Conservation (phyloP, 2,113 vertebrate species). For the Sardina pilchardus region DNA sequence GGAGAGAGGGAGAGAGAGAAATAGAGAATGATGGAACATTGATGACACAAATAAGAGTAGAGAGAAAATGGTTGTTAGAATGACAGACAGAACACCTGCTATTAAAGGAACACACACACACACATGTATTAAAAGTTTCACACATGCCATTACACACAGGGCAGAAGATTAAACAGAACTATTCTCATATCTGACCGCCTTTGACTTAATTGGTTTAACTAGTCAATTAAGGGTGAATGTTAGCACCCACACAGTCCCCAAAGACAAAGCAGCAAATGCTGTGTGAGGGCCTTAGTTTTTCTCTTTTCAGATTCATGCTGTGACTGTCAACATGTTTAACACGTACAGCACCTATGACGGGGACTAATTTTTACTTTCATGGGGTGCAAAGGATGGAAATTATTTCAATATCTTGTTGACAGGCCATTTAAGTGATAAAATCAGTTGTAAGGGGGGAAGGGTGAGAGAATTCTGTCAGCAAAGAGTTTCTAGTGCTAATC, state of each 20-base stretch:
- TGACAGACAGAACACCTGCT: conserved; percentile 7
- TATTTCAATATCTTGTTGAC: neutral
- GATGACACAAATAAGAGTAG: neutral
- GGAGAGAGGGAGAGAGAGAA: neutral
- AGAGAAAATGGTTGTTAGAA: neutral
- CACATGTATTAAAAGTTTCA: neutral
- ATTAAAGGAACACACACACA: neutral
- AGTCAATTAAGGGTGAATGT: conserved; percentile 50
- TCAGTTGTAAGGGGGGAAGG: neutral
- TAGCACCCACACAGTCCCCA: conserved; percentile 48
- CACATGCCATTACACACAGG: neutral
- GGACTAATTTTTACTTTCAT: conserved; percentile 28
- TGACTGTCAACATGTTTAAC: conserved; percentile 44
- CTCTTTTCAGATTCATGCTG: conserved; percentile 40
- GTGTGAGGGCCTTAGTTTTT: conserved; percentile 28
- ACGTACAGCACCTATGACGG: conserved; percentile 21
- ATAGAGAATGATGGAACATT: neutral
- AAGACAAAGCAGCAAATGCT: conserved; percentile 46
- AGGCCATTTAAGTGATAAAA: neutral
- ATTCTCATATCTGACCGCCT: conserved; percentile 18
- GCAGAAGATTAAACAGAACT: conserved; percentile 4
- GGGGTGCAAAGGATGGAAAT: neutral
- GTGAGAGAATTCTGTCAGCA: neutral
- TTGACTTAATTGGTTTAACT: conserved; percentile 46
- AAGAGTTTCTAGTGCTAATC: neutral